Evolutionary conservation across 2,113 vertebrate genomes (phyloP).

Genomic region (Eurypyga helias): DNA sequence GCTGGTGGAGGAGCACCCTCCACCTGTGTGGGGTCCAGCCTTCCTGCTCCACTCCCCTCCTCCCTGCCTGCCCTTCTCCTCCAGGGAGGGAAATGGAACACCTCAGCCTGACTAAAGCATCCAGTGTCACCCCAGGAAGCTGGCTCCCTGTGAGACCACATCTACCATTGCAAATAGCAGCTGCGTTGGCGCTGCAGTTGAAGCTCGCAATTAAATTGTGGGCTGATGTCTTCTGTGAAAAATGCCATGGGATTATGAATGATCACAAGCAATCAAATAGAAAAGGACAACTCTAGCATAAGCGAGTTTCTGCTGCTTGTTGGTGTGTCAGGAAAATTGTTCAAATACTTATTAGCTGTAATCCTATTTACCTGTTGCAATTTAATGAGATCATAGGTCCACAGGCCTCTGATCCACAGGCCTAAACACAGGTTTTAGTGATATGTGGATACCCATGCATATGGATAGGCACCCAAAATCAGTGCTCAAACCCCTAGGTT

Average conservation of each 20-base stretch:
- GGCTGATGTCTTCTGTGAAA: not conserved
- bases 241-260: not conserved
- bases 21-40: fast-evolving
- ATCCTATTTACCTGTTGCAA: not conserved
- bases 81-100: not conserved
- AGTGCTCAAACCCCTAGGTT: not conserved
- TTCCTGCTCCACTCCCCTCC: not conserved
- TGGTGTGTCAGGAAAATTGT: not conserved
- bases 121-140: fast-evolving
- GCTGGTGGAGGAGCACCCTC: not conserved
- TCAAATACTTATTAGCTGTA: not conserved
- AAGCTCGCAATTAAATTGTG: not conserved
- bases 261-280: not conserved
- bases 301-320: not conserved
- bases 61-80: not conserved
- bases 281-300: not conserved
- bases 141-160: not conserved
- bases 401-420: too few relatives aligned
- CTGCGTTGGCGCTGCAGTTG: not conserved
- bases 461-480: not conserved
- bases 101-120: not conserved
- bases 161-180: not conserved
- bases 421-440: not conserved
- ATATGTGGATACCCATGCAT: not conserved
- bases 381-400: not conserved